Evolutionary conservation across 2,797 vertebrate species (phyloP).

Genomic region (Stomatorhinus walkeri): DNA sequence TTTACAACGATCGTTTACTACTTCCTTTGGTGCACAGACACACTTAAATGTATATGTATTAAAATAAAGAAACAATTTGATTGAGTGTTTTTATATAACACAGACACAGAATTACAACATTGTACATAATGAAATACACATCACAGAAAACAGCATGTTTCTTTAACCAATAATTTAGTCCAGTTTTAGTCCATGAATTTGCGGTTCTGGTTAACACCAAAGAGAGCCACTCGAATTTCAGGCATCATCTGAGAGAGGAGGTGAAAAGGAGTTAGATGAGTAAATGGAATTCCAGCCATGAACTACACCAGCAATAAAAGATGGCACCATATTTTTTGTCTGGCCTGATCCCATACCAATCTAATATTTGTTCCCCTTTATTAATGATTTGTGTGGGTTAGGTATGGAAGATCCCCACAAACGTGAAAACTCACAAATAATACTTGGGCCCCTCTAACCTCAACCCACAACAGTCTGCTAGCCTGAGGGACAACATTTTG

Average conservation of each 20-base stretch:
- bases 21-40: not conserved
- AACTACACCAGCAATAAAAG: not conserved
- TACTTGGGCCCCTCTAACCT: not conserved
- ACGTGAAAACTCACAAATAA: not conserved
- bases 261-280: not conserved
- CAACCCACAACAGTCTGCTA: not conserved
- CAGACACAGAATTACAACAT: constrained; percentile 49
- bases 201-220: constrained; percentile 86
- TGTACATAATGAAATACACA: constrained; percentile 48
- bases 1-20: not conserved
- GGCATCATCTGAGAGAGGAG: constrained; percentile 82
- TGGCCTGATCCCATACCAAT: not conserved
- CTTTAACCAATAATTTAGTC: not conserved
- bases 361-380: not conserved
- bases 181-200: constrained; percentile 83
- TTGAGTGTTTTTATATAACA: constrained; percentile 22
- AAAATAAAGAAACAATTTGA: constrained; percentile 16
- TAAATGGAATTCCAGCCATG: not conserved
- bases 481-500: not conserved
- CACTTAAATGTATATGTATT: not conserved
- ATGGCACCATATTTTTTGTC: not conserved
- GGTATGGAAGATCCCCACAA: not conserved
- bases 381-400: not conserved
- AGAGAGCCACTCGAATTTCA: constrained; percentile 84
- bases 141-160: constrained; percentile 26